Evolutionary conservation across 2,888 invertebrate species (phyloP), one percentile per base, ranked within the genome.

Genomic region (Cancer borealis): DNA sequence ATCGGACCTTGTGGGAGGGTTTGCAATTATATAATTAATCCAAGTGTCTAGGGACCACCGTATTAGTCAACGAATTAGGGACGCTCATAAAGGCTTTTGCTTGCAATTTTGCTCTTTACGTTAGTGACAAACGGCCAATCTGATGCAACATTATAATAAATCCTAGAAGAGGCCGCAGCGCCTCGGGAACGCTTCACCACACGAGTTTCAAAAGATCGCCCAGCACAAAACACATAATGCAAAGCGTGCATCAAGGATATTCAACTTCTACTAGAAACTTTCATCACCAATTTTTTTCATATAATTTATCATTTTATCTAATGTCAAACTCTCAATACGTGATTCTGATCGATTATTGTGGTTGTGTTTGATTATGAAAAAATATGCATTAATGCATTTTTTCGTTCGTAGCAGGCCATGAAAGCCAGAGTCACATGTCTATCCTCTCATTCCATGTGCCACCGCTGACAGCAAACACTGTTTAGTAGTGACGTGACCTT

Each of bases 101-200:
- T 39, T 84, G 73, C 26, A 84, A 84, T 84, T 84, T 73, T 39
- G n/a, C 84, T 84, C 39, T 2, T 84, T 39, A 84, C 39, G 39
- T 84, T 39, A 14, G 39, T 39, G 84, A 84, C 12, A 84, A 17
- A 84, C 84, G 39, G 39, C 84, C 84, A 39, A 84, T 84, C 3
- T 84, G 39, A 84, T 84, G 39, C 14, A 17, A 84, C 6, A 39
- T 84, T 84, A 84, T 14, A 39, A 84, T 84, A 39, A 84, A 84
- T 39, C 84, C 84, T 84, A 10, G 84, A 39, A 84, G 84, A 73
- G 30, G 30, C 84, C 84, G 84, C 84, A 84, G 39, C 84, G 39
- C 17, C 39, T 14, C 39, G 84, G 84, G 84, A 39, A 30, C 84
- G 39, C 84, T 39, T 39, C 3, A 39, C 10, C 39, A 3, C 30